These are phyloP conservation scores for Urocitellus parryii DNA, from an alignment of 2,113 vertebrate genomes.

Conservation along the genomic window DNA sequence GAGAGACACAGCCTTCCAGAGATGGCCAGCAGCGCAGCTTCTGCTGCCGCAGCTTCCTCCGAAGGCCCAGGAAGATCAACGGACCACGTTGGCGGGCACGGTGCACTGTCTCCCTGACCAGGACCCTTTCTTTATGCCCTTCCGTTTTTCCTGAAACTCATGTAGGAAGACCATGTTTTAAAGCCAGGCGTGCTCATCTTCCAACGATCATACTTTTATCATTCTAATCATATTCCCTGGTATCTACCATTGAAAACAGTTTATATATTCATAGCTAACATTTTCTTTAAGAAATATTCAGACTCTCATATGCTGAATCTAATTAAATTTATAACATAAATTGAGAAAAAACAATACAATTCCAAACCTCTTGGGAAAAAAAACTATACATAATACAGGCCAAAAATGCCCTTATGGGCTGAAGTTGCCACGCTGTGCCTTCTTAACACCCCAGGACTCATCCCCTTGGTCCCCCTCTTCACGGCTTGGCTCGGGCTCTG, in stretches of 20 bases:
- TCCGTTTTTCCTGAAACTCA: constrained; percentile 61
- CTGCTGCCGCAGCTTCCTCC: constrained; percentile 61
- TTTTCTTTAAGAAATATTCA: constrained; percentile 15
- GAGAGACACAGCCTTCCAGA: constrained; percentile 73
- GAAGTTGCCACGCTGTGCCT: fast-evolving
- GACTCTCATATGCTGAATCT: neutral
- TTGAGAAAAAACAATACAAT: neutral
- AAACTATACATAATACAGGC: constrained; percentile 23
- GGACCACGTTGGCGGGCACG: constrained; percentile 72
- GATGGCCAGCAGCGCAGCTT: constrained; percentile 69
- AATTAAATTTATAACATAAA: neutral
- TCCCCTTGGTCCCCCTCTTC: constrained; percentile 15
- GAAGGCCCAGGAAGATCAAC: constrained; percentile 80
- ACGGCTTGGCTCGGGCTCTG: neutral
- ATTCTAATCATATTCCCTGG: constrained; percentile 70
- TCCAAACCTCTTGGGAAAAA: neutral
- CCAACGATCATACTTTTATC: constrained; percentile 78
- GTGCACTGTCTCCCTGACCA: neutral
- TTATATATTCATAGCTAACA: neutral
- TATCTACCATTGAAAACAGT: constrained; percentile 23
- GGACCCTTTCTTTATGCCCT: constrained; percentile 58
- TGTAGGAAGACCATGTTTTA: constrained; percentile 69
- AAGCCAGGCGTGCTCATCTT: constrained; percentile 68
- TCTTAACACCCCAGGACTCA: fast-evolving
- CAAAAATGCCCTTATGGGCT: constrained; percentile 56